Evolutionary conservation across 2,113 vertebrate species (phyloP).

Genomic region (Alethe diademata): DNA sequence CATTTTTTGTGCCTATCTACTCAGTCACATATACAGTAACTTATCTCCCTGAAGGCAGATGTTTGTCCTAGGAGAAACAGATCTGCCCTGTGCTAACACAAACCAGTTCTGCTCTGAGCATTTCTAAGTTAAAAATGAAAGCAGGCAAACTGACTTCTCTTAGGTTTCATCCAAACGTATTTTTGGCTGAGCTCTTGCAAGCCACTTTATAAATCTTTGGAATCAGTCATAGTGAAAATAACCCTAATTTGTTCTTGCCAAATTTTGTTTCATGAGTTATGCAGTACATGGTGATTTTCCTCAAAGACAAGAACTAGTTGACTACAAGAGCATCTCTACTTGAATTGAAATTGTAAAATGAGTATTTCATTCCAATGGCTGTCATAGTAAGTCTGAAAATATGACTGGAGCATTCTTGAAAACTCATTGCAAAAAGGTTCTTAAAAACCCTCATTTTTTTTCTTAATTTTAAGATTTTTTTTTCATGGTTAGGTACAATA

Average conservation of each 20-base stretch:
- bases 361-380: not conserved
- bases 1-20: not conserved
- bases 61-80: not conserved
- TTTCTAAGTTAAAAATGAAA: not conserved
- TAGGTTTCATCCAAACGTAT: not conserved
- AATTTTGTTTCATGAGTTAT: not conserved
- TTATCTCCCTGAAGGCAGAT: not conserved
- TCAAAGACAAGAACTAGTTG: not conserved
- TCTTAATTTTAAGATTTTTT: not conserved
- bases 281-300: not conserved
- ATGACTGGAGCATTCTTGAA: not conserved
- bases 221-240: not conserved
- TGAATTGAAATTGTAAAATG: not conserved
- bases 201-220: not conserved
- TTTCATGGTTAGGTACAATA: not conserved
- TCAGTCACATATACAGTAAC: not conserved
- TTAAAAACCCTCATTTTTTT: not conserved
- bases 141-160: not conserved
- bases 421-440: not conserved
- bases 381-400: not conserved
- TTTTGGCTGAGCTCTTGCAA: constrained; percentile 4
- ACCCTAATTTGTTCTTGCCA: not conserved
- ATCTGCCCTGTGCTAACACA: not conserved
- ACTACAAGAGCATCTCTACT: not conserved
- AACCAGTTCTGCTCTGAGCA: not conserved